Evolutionary conservation across 2,113 vertebrate genomes (phyloP).

Genomic region (Paedocypris sp.): DNA sequence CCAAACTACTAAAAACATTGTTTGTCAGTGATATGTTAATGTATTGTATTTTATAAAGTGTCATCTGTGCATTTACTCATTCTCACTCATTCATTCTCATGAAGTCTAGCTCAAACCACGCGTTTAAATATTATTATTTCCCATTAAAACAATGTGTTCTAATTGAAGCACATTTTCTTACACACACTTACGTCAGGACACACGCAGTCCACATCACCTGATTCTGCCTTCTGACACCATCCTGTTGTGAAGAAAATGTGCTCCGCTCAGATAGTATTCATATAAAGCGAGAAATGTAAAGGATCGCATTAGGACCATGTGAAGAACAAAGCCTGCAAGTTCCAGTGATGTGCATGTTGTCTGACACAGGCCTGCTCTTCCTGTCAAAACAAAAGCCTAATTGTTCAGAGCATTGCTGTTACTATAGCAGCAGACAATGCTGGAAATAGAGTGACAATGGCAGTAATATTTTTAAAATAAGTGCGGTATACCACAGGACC

Average conservation of each 20-base stretch:
- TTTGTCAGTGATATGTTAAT: no score
- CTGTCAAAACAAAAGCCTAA: conserved; percentile 32
- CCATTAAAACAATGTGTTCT: conserved; percentile 24
- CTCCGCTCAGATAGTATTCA: conserved; percentile 21
- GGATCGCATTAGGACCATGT: not conserved
- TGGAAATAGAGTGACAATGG: conserved; percentile 22
- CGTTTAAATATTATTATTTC: conserved; percentile 31
- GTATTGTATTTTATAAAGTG: no score
- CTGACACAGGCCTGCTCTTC: conserved; percentile 13
- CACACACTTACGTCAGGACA: conserved; percentile 11
- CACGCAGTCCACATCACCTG: conserved; percentile 20
- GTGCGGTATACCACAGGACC: conserved; percentile 21
- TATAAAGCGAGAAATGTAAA: not conserved
- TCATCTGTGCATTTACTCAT: no score
- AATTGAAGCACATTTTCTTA: conserved; percentile 35
- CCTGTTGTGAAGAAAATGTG: conserved; percentile 8
- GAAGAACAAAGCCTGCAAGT: conserved; percentile 17
- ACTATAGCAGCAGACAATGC: conserved; percentile 35
- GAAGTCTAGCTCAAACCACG: conserved; percentile 18
- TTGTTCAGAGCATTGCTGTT: conserved; percentile 33
- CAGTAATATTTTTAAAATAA: conserved; percentile 31
- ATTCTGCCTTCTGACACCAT: conserved; percentile 9
- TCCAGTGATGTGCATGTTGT: conserved; percentile 20
- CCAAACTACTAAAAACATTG: no score
- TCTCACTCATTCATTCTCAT: no score